Conservation (phyloP, 2,797 vertebrate genomes). For the Ambastaia sidthimunki region DNA sequence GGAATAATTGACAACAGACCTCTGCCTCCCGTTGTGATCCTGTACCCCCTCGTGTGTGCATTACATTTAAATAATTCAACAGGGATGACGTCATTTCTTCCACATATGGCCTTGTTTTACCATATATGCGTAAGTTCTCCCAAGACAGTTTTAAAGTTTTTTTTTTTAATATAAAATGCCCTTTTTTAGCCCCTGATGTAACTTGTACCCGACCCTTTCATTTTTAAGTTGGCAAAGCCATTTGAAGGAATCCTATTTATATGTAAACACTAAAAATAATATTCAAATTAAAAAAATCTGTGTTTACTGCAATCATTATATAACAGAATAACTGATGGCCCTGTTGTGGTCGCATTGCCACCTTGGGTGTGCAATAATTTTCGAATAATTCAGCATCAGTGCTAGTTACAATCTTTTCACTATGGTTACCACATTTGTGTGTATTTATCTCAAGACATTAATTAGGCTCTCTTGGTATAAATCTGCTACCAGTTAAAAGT, state of each 20-base stretch:
- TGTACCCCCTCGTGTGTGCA: background rate
- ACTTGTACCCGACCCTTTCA: background rate
- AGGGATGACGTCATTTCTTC: background rate
- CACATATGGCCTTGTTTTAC: background rate
- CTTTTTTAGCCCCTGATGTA: background rate
- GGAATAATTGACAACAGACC: conserved; percentile 28
- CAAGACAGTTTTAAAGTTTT: background rate
- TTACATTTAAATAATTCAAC: background rate
- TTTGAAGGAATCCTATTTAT: background rate
- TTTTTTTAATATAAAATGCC: background rate
- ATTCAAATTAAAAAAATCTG: background rate
- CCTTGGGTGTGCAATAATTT: background rate
- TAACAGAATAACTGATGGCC: conserved; percentile 6
- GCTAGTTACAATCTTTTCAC: background rate
- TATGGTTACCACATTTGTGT: background rate
- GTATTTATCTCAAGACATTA: background rate
- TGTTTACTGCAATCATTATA: background rate
- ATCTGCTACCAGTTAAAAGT: background rate
- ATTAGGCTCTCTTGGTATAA: background rate
- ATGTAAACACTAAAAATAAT: background rate
- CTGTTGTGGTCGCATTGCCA: background rate
- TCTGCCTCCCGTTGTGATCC: background rate
- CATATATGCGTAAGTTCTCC: background rate
- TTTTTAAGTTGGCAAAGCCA: background rate
- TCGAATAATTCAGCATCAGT: background rate